These are phyloP conservation scores for Ammodytes dubius DNA, from an alignment of 2,113 vertebrate species.

Conservation along the genomic window DNA sequence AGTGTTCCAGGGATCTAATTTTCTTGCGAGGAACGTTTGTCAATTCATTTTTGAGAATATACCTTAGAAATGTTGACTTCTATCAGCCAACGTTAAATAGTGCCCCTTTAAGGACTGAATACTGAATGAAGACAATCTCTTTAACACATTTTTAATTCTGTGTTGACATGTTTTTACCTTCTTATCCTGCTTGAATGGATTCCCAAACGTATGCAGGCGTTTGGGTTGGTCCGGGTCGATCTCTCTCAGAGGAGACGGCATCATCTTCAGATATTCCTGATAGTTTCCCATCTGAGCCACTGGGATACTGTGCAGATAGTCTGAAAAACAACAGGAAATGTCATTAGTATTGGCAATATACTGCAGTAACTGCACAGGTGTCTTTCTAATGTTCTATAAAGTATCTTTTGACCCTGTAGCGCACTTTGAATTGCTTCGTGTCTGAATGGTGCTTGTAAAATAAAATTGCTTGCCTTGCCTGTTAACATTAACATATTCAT, in stretches of 20 bases:
- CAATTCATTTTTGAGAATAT: too few relatives aligned
- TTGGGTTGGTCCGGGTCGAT: conserved; percentile 97
- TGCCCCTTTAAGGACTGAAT: background rate
- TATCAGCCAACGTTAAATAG: too few relatives aligned
- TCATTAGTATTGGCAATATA: background rate
- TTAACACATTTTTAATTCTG: background rate
- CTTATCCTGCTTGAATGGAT: conserved; percentile 98
- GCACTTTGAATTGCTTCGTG: too few relatives aligned
- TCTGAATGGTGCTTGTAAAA: too few relatives aligned
- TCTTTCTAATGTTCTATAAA: too few relatives aligned
- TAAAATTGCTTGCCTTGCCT: background rate
- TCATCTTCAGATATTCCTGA: conserved; percentile 95
- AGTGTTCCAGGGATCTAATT: too few relatives aligned
- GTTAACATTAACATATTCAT: background rate
- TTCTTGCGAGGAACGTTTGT: too few relatives aligned
- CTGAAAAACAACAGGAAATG: conserved; percentile 70
- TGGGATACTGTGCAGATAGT: conserved; percentile 95
- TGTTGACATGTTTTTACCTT: conserved; percentile 85
- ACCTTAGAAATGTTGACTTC: too few relatives aligned
- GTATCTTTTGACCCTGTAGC: too few relatives aligned
- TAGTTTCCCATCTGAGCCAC: conserved; percentile 99
- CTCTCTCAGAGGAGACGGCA: conserved; percentile 93
- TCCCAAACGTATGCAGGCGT: conserved; percentile 96
- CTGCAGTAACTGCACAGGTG: background rate
- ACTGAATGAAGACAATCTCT: background rate